Base-by-base conservation (phyloP, 2,113 vertebrate genomes). In the Conger conger region DNA sequence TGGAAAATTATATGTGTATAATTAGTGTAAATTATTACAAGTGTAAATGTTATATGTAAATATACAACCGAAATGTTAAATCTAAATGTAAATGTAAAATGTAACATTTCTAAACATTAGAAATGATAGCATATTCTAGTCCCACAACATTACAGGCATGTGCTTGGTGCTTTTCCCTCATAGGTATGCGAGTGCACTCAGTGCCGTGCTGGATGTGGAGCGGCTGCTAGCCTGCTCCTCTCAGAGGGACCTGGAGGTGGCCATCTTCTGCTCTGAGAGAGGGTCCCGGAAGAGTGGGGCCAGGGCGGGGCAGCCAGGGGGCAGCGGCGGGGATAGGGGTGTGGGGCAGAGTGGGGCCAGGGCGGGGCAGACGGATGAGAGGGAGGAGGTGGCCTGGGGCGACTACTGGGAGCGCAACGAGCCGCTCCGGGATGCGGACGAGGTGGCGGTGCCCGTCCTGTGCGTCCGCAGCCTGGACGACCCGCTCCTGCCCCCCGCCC, bases 361-460 rank as follows among this genome's bases (percentile, higher is more conserved):
- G 17, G n/a, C 77, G 0, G 36, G 35, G 76, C n/a, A 30, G 50
- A 33, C 3, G 54, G n/a, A 37, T 27, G 36, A 30, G 30, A 37
- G 38, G 33, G 37, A 35, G n/a, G 90, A 89, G 88, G 89, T 85
- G 63, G 95, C 92, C 88, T 98, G 97, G 97, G 94, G 94, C 30
- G 68, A 86, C 36, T 98, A 98, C 90, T 98, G 97, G 97, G 96
- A 96, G 27, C 92, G 88, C 86, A 99, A 99, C 0, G 97, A 98
- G 85, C 97, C 97, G 0, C 93, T 98, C 76, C 95, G 96, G n/a
- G 97, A 98, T 0, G 97, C 94, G 30, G 97, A 98, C 1, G 97
- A 98, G 86, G 96, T 93, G 0, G 96, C 96, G 0, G 94, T 98
- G 13, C 97, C 97, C 0, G 95, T 98, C 37, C 93, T 98, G 81